Evolutionary conservation across 30 jellyfish, hydroid and myxozoan species (phyloP).

Genomic region (Turritopsis rubra): DNA sequence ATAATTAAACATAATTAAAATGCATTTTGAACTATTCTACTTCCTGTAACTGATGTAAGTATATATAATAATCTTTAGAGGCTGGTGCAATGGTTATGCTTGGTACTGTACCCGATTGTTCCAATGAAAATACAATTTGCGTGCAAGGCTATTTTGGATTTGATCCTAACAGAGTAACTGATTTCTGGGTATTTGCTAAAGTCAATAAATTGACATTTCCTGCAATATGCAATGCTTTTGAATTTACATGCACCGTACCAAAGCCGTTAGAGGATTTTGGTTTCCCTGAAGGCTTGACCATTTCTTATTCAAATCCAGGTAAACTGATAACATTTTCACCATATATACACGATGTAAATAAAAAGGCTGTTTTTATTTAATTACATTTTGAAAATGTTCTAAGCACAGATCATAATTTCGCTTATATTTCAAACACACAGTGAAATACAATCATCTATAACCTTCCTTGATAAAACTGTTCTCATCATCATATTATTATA

Average conservation of each 20-base stretch:
- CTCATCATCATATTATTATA: too few species aligned
- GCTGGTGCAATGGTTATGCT: conserved; percentile 48
- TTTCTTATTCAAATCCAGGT: conserved; percentile 3
- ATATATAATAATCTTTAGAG: conserved; percentile 14
- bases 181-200: conserved; percentile 33
- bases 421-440: too few species aligned
- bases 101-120: conserved; percentile 25
- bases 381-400: too few species aligned
- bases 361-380: too few species aligned
- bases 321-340: too few species aligned
- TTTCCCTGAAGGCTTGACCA: conserved; percentile 17
- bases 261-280: not conserved
- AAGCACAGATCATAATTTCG: too few species aligned
- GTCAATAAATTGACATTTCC: conserved; percentile 35
- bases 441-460: too few species aligned
- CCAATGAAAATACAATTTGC: conserved; percentile 22
- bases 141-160: conserved; percentile 40
- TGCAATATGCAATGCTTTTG: conserved; percentile 32
- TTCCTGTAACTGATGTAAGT: not conserved
- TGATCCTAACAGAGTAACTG: conserved; percentile 29
- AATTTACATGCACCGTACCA: conserved; percentile 25
- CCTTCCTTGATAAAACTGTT: too few species aligned
- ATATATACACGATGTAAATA: too few species aligned
- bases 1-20: too few species aligned
- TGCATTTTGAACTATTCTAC: too few species aligned